Conservation (phyloP, 2,888 invertebrate species). For the Gandaritis pyraliata region DNA sequence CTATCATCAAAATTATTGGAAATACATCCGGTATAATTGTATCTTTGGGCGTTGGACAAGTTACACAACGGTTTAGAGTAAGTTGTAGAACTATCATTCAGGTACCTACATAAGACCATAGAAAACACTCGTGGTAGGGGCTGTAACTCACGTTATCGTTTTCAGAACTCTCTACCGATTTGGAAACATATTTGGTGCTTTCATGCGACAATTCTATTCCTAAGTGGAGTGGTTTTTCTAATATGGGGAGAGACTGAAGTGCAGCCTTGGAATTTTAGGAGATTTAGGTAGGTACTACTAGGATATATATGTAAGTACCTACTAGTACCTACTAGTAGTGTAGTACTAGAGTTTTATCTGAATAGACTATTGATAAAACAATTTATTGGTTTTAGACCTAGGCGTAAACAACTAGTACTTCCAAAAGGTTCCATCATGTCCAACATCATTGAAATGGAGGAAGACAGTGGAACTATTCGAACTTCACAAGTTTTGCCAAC, state of each 20-base stretch:
- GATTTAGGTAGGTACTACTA: slow-evolving; percentile 26
- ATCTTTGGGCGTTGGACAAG: slow-evolving; percentile 87
- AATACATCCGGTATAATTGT: slow-evolving; percentile 88
- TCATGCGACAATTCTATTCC: slow-evolving; percentile 65
- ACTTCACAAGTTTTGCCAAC: slow-evolving; percentile 42
- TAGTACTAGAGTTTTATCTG: too few relatives aligned
- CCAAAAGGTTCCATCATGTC: slow-evolving; percentile 69
- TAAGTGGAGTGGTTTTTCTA: slow-evolving; percentile 68
- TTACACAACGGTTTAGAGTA: slow-evolving; percentile 79
- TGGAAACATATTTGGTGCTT: slow-evolving; percentile 80
- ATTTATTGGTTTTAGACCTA: slow-evolving; percentile 45
- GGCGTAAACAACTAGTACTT: slow-evolving; percentile 46
- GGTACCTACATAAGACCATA: too few relatives aligned
- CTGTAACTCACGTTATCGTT: too few relatives aligned
- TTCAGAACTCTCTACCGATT: slow-evolving; percentile 60
- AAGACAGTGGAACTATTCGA: slow-evolving; percentile 52
- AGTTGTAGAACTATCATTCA: too few relatives aligned
- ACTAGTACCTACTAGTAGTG: too few relatives aligned
- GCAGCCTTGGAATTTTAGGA: slow-evolving; percentile 69
- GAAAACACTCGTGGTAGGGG: not conserved
- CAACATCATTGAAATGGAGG: slow-evolving; percentile 72
- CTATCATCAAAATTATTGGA: slow-evolving; percentile 89
- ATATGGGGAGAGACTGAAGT: slow-evolving; percentile 71
- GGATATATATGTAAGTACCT: not conserved
- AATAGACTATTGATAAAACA: not conserved